Base-by-base conservation (phyloP, 2,113 vertebrate species). In the Asarcornis scutulata region DNA sequence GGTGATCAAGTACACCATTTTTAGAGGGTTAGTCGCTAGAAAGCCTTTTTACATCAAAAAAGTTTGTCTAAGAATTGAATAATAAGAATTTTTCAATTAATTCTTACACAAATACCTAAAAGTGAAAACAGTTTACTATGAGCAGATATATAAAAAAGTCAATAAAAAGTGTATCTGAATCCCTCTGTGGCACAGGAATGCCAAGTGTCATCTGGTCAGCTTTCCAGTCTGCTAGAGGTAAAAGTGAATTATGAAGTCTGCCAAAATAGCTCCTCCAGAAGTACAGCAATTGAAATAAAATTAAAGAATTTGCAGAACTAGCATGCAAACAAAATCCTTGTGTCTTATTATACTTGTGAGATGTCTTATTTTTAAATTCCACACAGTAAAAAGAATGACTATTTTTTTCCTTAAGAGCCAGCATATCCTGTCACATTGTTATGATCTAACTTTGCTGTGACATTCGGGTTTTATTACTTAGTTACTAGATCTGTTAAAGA, bases 341-440 rank as follows among this genome's bases (percentile, higher is more conserved):
- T 29, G 7, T 80, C 7, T 53, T 86, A 46, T n/a, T 86, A 75
- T 17, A 82, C 6, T 72, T 76, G 17, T 42, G 58, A 76, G 42
- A 66, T 40, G 29, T 36, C 58, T 89, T 79, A 82, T 34, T 89
- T 93, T 92, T 79, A 89, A 95, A 71, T 20, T 56, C 22, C 22
- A 21, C 13, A 7, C n/a, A 32, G 59, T 46, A 42, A 83, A 91
- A 68, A 76, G 36, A 82, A 78, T 34, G 15, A 46, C 67, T 26
- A 38, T 76, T 94, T 91, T 86, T 89, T 52, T 90, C 82, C 56
- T 86, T 79, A 81, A 74, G 38, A 90, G 38, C 38, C 88, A 93
- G 78, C 71, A 86, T 71, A 91, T 60, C 25, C 17, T 74, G 52
- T 64, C 79, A 94, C n/a, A 94, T 44, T 86, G 83, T 90, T 94